Base-by-base conservation (phyloP, 1,140 invertebrate genomes). In the Neocloeon triangulifer region DNA sequence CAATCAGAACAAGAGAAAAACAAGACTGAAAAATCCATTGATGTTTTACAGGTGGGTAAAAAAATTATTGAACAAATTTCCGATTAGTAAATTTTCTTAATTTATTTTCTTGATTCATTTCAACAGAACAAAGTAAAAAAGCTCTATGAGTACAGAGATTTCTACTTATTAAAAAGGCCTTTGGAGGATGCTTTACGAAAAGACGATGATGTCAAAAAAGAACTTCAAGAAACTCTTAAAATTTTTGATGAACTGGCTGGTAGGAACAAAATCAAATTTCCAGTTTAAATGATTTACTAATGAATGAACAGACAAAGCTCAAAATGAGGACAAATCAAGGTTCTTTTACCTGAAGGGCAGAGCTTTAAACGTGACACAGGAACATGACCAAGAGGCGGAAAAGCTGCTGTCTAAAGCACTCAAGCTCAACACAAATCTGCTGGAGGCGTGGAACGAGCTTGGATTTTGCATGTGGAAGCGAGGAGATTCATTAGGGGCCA, bases 401-500 rank as follows among this genome's bases (percentile, higher is more conserved):
- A 70, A 78, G 41, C 56, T 65, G 18, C 52, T 88, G 14, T 75
- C 74, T 18, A 80, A 79, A 55, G 72, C 80, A 27, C 72, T 86
- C 1, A 88, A 88, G 55, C 53, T 88, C 12, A 73, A 85, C 47
- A 79, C 79, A 9, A 74, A 72, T 39, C 54, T 75, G 33, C 62
- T 77, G 1, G 72, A 79, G 35, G 81, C 80, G 4, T 89, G 82
- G 82, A 86, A 86, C 48, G 73, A 85, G 47, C 56, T 91, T 7
- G 84, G 82, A 5, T 79, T 85, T 51, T 81, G 75, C 50, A 84
- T 81, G 51, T 86, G 78, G 71, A 86, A 86, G 50, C 78, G 78
- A 50, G 65, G 73, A 43, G 75, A 85, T 47, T 56, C 84, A 16
- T 58, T 66, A 41, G 70, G 77, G 40, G 79, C 82, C 2, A 76